Evolutionary conservation across 92 coral and sea anemone genomes (phyloP).

Genomic region (Epizoanthus scotinus): DNA sequence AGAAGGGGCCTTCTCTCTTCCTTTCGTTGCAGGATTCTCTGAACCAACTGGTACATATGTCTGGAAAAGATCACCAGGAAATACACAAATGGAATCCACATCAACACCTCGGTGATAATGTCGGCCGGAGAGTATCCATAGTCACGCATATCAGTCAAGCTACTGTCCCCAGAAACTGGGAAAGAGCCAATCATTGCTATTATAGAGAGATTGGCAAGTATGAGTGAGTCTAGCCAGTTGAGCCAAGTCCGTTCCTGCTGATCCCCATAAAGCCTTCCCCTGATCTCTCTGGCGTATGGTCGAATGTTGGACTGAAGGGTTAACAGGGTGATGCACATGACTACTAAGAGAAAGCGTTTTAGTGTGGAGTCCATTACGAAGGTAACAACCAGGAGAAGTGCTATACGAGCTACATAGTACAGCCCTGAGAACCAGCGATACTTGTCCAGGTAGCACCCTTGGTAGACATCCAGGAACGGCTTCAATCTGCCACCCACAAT

Average conservation of each 20-base stretch:
- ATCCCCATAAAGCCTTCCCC: background rate
- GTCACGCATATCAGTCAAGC: slow-evolving; percentile 7
- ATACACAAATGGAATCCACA: slow-evolving; percentile 61
- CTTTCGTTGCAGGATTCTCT: background rate
- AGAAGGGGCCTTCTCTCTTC: background rate
- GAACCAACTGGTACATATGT: slow-evolving; percentile 14
- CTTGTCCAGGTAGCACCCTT: slow-evolving; percentile 41
- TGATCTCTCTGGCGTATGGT: slow-evolving; percentile 34
- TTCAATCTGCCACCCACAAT: slow-evolving; percentile 45
- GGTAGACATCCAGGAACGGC: slow-evolving; percentile 54
- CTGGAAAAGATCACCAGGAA: slow-evolving; percentile 31
- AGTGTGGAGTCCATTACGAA: slow-evolving; percentile 27
- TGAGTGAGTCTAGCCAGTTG: slow-evolving; percentile 45
- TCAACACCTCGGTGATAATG: slow-evolving; percentile 30
- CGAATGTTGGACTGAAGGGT: slow-evolving; percentile 57
- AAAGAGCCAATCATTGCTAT: slow-evolving; percentile 57
- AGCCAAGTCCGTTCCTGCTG: slow-evolving; percentile 29
- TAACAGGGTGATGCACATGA: slow-evolving; percentile 34
- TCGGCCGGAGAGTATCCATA: slow-evolving; percentile 45
- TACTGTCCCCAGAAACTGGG: slow-evolving; percentile 41
- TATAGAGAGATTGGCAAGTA: slow-evolving; percentile 46
- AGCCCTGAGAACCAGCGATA: slow-evolving; percentile 63
- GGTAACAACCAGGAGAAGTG: slow-evolving; percentile 38
- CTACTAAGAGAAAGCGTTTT: slow-evolving; percentile 40
- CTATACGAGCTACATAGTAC: slow-evolving; percentile 56